These are phyloP conservation scores for Coronaproctus castanopsis DNA, from an alignment of 2,888 invertebrate genomes.

Conservation along the genomic window DNA sequence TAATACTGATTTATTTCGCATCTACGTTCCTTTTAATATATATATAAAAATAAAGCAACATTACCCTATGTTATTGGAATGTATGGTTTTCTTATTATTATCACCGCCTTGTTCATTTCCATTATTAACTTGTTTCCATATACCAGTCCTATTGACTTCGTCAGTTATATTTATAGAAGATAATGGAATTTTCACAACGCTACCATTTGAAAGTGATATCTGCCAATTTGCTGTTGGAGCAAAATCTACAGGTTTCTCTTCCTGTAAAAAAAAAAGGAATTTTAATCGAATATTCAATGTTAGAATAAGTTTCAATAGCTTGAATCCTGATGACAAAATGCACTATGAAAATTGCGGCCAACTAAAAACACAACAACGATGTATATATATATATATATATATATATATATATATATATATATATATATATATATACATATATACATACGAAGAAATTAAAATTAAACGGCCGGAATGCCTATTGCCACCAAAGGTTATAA, in stretches of 20 bases:
- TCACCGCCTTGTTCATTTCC: slow-evolving; percentile 27
- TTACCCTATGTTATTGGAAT: background rate
- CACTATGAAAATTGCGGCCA: no score
- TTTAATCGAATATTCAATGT: background rate
- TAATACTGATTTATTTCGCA: no score
- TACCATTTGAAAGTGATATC: slow-evolving; percentile 69
- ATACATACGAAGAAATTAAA: no score
- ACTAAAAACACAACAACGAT: no score
- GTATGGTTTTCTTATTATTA: background rate
- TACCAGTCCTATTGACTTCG: slow-evolving; percentile 77
- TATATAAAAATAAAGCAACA: background rate
- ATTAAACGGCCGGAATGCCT: no score
- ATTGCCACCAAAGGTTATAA: no score
- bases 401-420: no score
- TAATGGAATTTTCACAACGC: slow-evolving; percentile 71
- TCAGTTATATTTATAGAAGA: slow-evolving; percentile 76
- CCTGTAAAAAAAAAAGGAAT: slow-evolving; percentile 6
- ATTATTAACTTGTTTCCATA: slow-evolving; percentile 81
- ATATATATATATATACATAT: no score
- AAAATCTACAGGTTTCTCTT: slow-evolving; percentile 27
- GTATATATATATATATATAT: no score
- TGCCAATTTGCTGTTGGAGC: slow-evolving; percentile 46
- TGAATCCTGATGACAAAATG: no score
- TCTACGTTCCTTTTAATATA: no score
- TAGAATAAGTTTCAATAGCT: background rate